Conservation (phyloP, 2,888 invertebrate species). For the Cerastis leucographa region DNA sequence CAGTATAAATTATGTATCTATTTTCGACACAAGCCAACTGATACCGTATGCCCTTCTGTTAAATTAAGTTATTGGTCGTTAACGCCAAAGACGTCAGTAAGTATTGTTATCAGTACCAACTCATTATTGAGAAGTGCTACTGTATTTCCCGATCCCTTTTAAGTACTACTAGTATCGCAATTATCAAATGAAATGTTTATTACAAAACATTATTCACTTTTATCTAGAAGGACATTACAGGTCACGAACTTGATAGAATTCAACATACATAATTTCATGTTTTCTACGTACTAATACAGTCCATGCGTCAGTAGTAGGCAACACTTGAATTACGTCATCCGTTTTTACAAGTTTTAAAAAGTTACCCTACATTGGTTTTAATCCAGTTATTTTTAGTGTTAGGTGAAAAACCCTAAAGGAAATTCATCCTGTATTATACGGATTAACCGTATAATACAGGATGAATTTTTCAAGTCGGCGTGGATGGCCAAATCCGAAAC, state of each 20-base stretch:
- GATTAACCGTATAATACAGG: too few species aligned
- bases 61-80: background rate
- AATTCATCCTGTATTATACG: too few species aligned
- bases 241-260: slow-evolving; percentile 10
- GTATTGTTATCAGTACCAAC: background rate
- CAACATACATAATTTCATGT: background rate
- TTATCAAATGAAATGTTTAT: slow-evolving; percentile 19
- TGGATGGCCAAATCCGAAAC: too few species aligned
- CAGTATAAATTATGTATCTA: too few species aligned
- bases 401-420: too few species aligned
- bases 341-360: too few species aligned
- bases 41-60: background rate
- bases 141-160: background rate
- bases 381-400: background rate
- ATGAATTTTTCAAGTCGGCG: too few species aligned
- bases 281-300: background rate
- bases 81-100: background rate
- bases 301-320: background rate
- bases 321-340: background rate
- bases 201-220: background rate
- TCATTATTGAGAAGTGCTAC: background rate
- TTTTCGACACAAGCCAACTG: background rate
- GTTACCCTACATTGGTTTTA: background rate
- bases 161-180: background rate
- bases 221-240: slow-evolving; percentile 5